Evolutionary conservation across 2,888 invertebrate species (phyloP), one percentile per base, ranked within the genome.

Genomic region (Pinctada fucata): DNA sequence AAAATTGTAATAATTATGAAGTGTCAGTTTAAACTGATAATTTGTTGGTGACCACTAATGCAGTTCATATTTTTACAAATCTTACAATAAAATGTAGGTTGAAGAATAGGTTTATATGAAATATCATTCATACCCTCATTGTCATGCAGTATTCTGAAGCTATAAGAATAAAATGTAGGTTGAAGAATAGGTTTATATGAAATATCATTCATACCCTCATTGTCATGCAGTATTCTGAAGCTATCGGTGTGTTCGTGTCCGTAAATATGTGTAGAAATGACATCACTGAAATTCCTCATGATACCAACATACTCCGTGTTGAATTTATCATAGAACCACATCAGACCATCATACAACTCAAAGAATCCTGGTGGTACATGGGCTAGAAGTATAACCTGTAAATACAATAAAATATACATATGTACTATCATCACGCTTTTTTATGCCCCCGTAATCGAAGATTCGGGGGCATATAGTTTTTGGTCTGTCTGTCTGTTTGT

Each of bases 211-310:
- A 79, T 78, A 88, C 89, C 87, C 74, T 83, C 67, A 16, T 78
- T 73, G 76, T 88, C 81, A 72, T 83, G 85, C 65, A 88, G 80
- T 31, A 90, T 69, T 66, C 97, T 94, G 93, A 97, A 97, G 0
- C 97, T 96, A 91, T 97, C 97, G 72, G 97, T 97, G 93, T 97
- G 97, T 83, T 97, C 94, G 91, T 97, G 97, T 3, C 97, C 97
- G 90, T 97, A 97, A 94, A 97, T 97, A 93, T 97, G 97, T 47
- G 97, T 97, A 50, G 96, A 95, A 87, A 97, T 97, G 88, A 97
- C 95, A 88, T 95, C 94, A 52, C 96, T 95, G 91, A 96, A 95
- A 82, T 95, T 95, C 16, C 96, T 94, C n/a, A 97, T 95, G 81
- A 95, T 93, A 79, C 95, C 94, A 78, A 97, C 93, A 91, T 97